These are phyloP conservation scores for Syrphus vitripennis DNA, from an alignment of 2,888 invertebrate species.

Conservation along the genomic window DNA sequence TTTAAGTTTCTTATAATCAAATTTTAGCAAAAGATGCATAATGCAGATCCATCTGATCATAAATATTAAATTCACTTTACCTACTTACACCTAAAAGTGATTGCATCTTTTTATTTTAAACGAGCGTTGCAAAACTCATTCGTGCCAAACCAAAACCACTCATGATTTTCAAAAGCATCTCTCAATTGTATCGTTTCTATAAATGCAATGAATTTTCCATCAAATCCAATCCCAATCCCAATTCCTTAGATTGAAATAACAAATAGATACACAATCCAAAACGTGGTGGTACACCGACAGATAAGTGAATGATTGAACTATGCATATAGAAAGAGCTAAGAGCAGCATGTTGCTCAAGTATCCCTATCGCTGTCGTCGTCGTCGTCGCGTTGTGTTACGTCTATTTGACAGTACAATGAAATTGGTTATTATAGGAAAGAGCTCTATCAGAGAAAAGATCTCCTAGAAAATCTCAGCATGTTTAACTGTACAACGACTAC, in stretches of 20 bases:
- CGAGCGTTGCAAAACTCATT: background rate
- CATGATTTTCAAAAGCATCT: background rate
- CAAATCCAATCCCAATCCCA: background rate
- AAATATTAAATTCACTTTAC: background rate
- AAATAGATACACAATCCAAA: conserved; percentile 9
- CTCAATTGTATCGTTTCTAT: background rate
- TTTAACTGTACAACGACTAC: conserved; percentile 1
- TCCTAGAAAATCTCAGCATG: background rate
- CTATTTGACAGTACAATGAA: background rate
- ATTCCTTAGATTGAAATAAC: conserved; percentile 8
- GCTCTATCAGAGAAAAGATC: background rate
- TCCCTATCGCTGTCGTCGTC: background rate
- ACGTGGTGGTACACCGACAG: background rate
- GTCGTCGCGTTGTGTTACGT: background rate
- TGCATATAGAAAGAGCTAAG: background rate
- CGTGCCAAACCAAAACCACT: background rate
- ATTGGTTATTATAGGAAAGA: background rate
- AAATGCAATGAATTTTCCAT: conserved; percentile 19
- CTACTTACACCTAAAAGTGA: background rate
- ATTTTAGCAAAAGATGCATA: background rate
- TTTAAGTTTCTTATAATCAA: background rate
- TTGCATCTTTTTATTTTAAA: background rate
- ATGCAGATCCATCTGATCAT: background rate
- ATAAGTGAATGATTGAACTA: conserved; percentile 14
- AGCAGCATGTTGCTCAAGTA: background rate